Evolutionary conservation across 37 sponge, comb jelly and placozoan species (phyloP).

Genomic region (Geodia barretti): DNA sequence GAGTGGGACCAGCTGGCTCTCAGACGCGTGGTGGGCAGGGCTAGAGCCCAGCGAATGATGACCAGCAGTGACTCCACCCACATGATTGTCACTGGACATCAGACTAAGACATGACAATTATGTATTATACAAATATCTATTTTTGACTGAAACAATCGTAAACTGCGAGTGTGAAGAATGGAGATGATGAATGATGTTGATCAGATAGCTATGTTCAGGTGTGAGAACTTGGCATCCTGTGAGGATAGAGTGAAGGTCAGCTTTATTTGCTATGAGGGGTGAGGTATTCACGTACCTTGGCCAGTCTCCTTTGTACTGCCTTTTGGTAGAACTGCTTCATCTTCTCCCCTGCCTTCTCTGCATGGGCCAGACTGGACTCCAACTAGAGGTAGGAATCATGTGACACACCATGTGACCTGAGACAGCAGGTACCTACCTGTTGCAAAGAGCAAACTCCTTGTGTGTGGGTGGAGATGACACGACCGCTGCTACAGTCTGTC

Average conservation of each 20-base stretch:
- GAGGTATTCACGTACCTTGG: constrained; percentile 61
- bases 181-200: too few relatives aligned
- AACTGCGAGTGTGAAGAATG: too few relatives aligned
- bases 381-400: constrained; percentile 38
- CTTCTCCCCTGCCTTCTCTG: constrained; percentile 18
- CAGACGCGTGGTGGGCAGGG: constrained; percentile 61
- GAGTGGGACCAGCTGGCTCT: constrained; percentile 64
- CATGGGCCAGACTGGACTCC: constrained; percentile 27
- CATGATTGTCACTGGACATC: constrained; percentile 41
- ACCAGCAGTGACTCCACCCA: constrained; percentile 26
- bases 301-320: constrained; percentile 51
- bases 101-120: background rate
- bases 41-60: constrained; percentile 32
- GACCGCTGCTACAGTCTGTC: background rate
- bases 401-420: too few relatives aligned
- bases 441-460: constrained; percentile 43
- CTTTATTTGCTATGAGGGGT: too few relatives aligned
- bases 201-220: background rate
- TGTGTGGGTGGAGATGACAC: constrained; percentile 33
- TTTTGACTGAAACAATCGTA: too few relatives aligned
- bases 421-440: constrained; percentile 61
- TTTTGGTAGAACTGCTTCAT: constrained; percentile 48
- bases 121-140: background rate
- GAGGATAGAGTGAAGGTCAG: too few relatives aligned
- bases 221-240: background rate